These are phyloP conservation scores for Campylorhamphus procurvoides DNA, from an alignment of 2,113 vertebrate genomes.

Conservation along the genomic window DNA sequence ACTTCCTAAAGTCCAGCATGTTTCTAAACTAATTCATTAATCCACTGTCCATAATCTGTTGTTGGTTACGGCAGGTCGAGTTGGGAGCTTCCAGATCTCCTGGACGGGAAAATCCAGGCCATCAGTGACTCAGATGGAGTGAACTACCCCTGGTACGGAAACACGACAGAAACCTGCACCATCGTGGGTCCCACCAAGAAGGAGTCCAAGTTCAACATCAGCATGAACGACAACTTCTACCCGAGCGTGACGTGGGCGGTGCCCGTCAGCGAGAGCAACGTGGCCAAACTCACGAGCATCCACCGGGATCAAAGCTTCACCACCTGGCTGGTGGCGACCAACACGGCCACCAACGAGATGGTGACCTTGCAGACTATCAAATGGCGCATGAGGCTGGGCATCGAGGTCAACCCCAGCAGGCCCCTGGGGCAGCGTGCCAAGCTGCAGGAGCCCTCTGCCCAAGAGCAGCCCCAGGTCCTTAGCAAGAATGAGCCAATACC, in stretches of 20 bases:
- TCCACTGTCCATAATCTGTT: not conserved
- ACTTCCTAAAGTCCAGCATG: not conserved
- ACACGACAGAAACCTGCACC: slow-evolving; percentile 95
- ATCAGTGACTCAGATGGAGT: slow-evolving; percentile 97
- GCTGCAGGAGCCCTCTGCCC: slow-evolving; percentile 85
- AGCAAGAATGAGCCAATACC: slow-evolving; percentile 92
- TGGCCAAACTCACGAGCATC: slow-evolving; percentile 90
- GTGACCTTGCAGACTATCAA: slow-evolving; percentile 91
- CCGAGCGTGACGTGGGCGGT: slow-evolving; percentile 98
- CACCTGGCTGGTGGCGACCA: slow-evolving; percentile 96
- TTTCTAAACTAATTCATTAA: not conserved
- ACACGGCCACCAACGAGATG: slow-evolving; percentile 86
- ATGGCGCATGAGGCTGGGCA: slow-evolving; percentile 95
- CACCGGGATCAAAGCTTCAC: slow-evolving; percentile 96
- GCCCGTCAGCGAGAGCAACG: slow-evolving; percentile 92
- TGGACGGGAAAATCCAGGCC: slow-evolving; percentile 88
- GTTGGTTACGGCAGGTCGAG: slow-evolving; percentile 84
- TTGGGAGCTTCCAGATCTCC: slow-evolving; percentile 95
- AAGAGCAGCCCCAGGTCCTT: slow-evolving; percentile 92
- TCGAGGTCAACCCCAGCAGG: slow-evolving; percentile 86
- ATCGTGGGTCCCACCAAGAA: slow-evolving; percentile 92
- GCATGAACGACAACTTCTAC: slow-evolving; percentile 99
- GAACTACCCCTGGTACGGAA: slow-evolving; percentile 98
- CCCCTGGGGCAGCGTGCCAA: slow-evolving; percentile 88
- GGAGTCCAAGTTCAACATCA: slow-evolving; percentile 91